phyloP scores from a whole-genome alignment of 2,113 vertebrate species.

The Nothocercus julius region DNA sequence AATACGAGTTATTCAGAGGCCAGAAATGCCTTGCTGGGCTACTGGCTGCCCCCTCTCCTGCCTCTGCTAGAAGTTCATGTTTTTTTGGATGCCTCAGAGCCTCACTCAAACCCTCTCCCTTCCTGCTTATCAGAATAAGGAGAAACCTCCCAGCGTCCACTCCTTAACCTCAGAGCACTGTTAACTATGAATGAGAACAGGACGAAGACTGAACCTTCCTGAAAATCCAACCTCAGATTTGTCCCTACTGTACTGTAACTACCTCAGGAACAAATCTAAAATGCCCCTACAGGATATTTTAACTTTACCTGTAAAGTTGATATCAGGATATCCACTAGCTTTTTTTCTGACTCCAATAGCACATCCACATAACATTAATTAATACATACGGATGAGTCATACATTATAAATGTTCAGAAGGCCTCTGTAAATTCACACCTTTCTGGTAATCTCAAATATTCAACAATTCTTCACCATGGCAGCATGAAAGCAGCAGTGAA shows the following conservation, averaged over 20 bases:
- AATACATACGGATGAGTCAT: neutral
- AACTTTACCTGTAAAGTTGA: neutral
- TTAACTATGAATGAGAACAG: neutral
- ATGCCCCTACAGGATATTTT: neutral
- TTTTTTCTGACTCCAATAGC: neutral
- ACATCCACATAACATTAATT: neutral
- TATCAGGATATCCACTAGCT: neutral
- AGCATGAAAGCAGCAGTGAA: conserved; percentile 30
- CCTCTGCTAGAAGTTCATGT: neutral
- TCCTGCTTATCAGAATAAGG: neutral
- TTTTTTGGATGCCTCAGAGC: neutral
- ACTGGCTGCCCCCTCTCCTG: rapidly evolving
- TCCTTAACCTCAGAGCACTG: neutral
- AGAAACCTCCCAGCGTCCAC: neutral
- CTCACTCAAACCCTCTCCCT: rapidly evolving
- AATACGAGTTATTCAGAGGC: neutral
- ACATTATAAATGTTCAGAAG: neutral
- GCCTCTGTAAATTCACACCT: conserved; percentile 14
- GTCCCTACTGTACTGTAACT: neutral
- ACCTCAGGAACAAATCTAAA: neutral
- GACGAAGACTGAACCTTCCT: neutral
- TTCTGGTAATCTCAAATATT: neutral
- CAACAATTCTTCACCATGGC: neutral
- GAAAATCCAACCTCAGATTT: neutral
- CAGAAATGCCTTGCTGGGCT: neutral